Base-by-base conservation (phyloP, 2,113 vertebrate genomes). In the Erythrocebus patas region DNA sequence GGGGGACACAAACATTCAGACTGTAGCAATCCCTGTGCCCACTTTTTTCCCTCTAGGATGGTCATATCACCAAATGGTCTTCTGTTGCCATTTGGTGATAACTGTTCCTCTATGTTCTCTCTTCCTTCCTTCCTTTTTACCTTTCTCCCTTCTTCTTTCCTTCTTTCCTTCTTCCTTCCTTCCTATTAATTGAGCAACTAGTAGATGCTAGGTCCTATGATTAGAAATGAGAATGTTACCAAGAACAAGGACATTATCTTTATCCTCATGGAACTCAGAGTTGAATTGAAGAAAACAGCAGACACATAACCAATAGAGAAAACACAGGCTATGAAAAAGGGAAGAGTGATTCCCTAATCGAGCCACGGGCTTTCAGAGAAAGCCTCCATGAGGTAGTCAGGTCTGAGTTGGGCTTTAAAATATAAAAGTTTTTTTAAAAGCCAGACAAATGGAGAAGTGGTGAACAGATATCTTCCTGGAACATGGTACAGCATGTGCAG, bases 121-220 rank as follows among this genome's bases (percentile, higher is more conserved):
- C 22, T 12, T 73, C 2, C 64, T 38, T 55, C 11, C 1, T n/a
- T 30, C 2, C 25, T 25, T 23, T 1, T 23, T 22, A 6, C 5
- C 5, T 27, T 30, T 10, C 6, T 57, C 5, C 12, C 11, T 48
- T 1, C 14, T 18, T 38, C 5, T 18, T 11, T 5, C 3, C n/a
- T 48, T 32, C 10, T 8, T 40, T 38, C 32, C 6, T 35, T 2
- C 11, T 40, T 68, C 27, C 45, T 57, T 5, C 18, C 20, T 17
- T 11, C 23, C 6, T 12, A 57, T 2, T 38, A 92, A 43, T 59
- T 85, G 43, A 88, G 12, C 52, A 94, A 92, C 1, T 66, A 43
- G 81, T 13, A 52, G 6, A 45, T 73, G 8, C 11, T 83, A 43
- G 35, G 43, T 61, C 32, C 57, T 93, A 5, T 79, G 32, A 89